Percentiles rank a stretch among this genome's conserved stretches.
Evolutionary conservation across 2,797 vertebrate species (phyloP).

Genomic region (Liasis olivaceus): DNA sequence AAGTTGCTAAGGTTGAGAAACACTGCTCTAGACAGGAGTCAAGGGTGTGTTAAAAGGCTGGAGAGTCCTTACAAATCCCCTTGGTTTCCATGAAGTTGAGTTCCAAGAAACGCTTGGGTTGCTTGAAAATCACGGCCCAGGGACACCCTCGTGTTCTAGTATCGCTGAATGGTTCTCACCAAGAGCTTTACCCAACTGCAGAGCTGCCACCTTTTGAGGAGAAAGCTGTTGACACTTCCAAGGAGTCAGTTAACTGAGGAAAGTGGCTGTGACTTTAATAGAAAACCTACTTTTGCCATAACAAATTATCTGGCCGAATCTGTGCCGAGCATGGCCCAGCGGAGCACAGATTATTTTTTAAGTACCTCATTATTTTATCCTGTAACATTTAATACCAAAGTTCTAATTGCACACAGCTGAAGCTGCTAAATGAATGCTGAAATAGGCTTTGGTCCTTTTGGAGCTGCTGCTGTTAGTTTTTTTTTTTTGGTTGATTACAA

Average conservation of each 20-base stretch:
- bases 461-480: slow-evolving; percentile 63
- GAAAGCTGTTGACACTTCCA: slow-evolving; percentile 20
- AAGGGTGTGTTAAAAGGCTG: neutral
- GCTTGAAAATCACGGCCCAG: neutral
- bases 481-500: slow-evolving; percentile 68
- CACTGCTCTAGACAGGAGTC: neutral
- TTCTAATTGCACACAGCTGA: slow-evolving; percentile 94
- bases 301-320: slow-evolving; percentile 72
- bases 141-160: slow-evolving; percentile 2
- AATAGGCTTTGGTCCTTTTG: slow-evolving; percentile 75
- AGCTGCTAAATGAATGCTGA: slow-evolving; percentile 85
- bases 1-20: neutral
- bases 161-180: neutral
- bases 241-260: slow-evolving; percentile 39
- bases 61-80: neutral
- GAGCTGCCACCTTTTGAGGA: neutral
- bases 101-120: neutral
- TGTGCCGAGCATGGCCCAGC: slow-evolving; percentile 78
- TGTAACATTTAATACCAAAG: slow-evolving; percentile 87
- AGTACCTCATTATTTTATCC: slow-evolving; percentile 94
- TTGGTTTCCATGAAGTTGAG: neutral
- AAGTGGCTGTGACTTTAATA: slow-evolving; percentile 42
- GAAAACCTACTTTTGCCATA: slow-evolving; percentile 53
- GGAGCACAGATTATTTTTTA: slow-evolving; percentile 91
- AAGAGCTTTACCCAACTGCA: neutral